Evolutionary conservation across 2,797 vertebrate species (phyloP).

Genomic region (Muscicapa striata): DNA sequence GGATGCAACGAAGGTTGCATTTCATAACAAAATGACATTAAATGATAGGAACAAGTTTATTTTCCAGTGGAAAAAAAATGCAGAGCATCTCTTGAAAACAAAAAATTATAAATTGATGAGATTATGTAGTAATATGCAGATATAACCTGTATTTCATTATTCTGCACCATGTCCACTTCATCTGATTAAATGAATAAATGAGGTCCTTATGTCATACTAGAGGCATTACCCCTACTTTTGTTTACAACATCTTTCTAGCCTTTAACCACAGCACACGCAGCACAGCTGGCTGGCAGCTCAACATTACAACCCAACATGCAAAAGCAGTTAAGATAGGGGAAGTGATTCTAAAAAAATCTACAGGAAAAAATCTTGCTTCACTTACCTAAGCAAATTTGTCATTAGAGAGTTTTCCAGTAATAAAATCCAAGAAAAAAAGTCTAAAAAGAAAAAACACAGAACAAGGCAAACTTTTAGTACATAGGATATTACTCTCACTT

Average conservation of each 20-base stretch:
- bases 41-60: background rate
- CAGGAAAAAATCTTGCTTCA: background rate
- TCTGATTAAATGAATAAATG: constrained; percentile 37
- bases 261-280: constrained; percentile 37
- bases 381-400: constrained; percentile 61
- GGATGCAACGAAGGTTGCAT: background rate
- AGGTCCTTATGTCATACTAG: constrained; percentile 7
- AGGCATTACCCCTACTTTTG: constrained; percentile 16
- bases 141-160: constrained; percentile 19
- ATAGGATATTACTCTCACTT: background rate
- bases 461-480: background rate
- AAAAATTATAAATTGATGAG: background rate
- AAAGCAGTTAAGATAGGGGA: constrained; percentile 21
- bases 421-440: constrained; percentile 46
- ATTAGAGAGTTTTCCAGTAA: constrained; percentile 34
- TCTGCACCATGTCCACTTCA: background rate
- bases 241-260: constrained; percentile 32
- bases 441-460: background rate
- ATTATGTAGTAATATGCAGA: background rate
- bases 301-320: background rate
- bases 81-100: background rate
- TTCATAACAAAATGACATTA: background rate
- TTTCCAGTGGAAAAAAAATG: background rate
- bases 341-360: constrained; percentile 21
- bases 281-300: constrained; percentile 46